phyloP scores from a whole-genome alignment of 1,140 invertebrate species.

The Ceratosolen solmsi region DNA sequence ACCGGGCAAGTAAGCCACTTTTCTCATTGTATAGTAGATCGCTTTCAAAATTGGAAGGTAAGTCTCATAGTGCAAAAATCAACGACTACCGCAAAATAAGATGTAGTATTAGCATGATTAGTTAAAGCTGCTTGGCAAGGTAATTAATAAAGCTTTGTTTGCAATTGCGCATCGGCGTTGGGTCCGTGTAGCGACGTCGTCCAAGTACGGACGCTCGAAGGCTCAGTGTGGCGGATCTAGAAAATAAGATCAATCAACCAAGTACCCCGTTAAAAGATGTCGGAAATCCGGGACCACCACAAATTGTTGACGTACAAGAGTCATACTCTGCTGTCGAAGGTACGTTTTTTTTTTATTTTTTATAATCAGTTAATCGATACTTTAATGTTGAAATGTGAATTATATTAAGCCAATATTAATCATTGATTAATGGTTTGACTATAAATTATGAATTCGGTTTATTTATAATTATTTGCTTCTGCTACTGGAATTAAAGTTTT shows the following conservation, averaged over 20 bases:
- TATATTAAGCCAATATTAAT: too few species aligned
- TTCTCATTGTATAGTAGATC: too few species aligned
- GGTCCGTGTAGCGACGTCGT: conserved; percentile 81
- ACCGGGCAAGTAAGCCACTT: too few species aligned
- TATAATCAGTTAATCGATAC: too few species aligned
- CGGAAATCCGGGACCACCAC: conserved; percentile 85
- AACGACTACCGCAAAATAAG: background rate
- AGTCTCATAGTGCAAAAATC: conserved; percentile 41
- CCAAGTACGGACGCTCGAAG: conserved; percentile 89
- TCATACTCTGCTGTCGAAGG: conserved; percentile 94
- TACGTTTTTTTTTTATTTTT: conserved; percentile 61
- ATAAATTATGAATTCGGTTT: too few species aligned
- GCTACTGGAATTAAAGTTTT: too few species aligned
- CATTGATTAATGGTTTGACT: too few species aligned
- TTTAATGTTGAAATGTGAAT: too few species aligned
- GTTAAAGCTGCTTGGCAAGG: too few species aligned
- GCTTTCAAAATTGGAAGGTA: too few species aligned
- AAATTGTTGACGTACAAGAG: conserved; percentile 91
- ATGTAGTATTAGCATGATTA: background rate
- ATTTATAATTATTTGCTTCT: too few species aligned
- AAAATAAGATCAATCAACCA: conserved; percentile 91
- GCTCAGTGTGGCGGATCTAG: conserved; percentile 89
- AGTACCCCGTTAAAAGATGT: conserved; percentile 88
- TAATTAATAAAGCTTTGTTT: conserved; percentile 38
- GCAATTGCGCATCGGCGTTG: conserved; percentile 14